A percentile compares a stretch with the other conserved stretches of the same genome.
Evolutionary conservation across 2,797 vertebrate species (phyloP).

Genomic region (Podarcis lilfordi): DNA sequence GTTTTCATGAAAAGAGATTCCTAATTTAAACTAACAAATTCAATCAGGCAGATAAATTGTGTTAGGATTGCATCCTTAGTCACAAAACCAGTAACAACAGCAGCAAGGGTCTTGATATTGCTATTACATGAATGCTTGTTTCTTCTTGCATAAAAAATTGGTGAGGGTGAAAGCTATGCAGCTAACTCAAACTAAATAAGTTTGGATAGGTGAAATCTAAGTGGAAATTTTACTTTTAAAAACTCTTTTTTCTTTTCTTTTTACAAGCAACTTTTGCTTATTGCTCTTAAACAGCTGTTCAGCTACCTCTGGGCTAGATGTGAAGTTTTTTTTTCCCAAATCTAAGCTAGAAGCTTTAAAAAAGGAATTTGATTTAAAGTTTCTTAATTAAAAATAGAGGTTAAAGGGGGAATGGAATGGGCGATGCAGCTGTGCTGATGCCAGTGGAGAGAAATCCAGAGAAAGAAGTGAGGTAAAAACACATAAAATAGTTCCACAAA

Average conservation of each 20-base stretch:
- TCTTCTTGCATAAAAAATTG: slow-evolving; percentile 58
- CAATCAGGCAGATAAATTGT: too few species aligned
- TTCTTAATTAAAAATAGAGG: slow-evolving; percentile 71
- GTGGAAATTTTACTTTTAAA: slow-evolving; percentile 66
- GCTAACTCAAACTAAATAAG: slow-evolving; percentile 60
- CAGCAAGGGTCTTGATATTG: slow-evolving; percentile 57
- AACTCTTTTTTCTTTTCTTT: slow-evolving; percentile 49
- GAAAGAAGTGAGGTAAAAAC: slow-evolving; percentile 69
- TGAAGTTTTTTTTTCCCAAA: slow-evolving; percentile 69
- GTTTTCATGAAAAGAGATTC: too few species aligned
- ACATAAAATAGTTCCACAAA: slow-evolving; percentile 56
- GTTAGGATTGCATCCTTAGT: background rate
- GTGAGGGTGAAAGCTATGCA: slow-evolving; percentile 61
- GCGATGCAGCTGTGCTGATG: slow-evolving; percentile 69
- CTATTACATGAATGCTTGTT: slow-evolving; percentile 44
- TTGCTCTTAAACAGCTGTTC: slow-evolving; percentile 73
- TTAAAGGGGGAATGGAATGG: slow-evolving; percentile 62
- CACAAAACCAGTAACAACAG: slow-evolving; percentile 49
- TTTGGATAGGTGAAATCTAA: slow-evolving; percentile 62
- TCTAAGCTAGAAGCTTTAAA: slow-evolving; percentile 67
- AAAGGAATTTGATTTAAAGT: slow-evolving; percentile 67
- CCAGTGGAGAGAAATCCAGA: slow-evolving; percentile 61
- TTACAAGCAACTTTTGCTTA: slow-evolving; percentile 67
- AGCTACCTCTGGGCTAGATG: slow-evolving; percentile 65
- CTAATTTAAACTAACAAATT: too few species aligned